phyloP scores from a whole-genome alignment of 2,113 vertebrate genomes.

The Tragelaphus imberbis region DNA sequence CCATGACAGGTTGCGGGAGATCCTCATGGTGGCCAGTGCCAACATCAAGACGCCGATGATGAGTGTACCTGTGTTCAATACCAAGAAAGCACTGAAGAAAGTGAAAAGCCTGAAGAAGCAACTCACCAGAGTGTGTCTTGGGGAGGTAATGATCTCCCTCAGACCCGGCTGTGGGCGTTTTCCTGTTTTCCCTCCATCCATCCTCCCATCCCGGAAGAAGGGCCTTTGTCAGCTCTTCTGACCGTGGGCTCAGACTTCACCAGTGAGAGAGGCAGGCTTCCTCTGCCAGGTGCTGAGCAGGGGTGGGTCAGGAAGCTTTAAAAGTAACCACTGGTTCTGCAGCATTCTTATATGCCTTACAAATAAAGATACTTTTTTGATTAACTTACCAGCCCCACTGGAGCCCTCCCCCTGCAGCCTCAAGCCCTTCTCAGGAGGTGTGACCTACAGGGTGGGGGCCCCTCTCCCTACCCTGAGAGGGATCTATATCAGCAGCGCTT shows the following conservation, averaged over 20 bases:
- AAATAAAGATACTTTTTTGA: not conserved
- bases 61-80: constrained; percentile 91
- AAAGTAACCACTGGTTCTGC: not conserved
- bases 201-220: fast-evolving
- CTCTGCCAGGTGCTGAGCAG: not conserved
- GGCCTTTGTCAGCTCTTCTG: not conserved
- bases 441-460: not conserved
- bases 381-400: not conserved
- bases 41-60: constrained; percentile 98
- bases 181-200: fast-evolving
- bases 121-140: constrained; percentile 89
- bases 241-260: not conserved
- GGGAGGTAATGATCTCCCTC: constrained; percentile 84
- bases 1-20: constrained; percentile 90
- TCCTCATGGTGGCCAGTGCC: constrained; percentile 91
- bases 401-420: not conserved
- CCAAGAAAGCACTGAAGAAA: constrained; percentile 87
- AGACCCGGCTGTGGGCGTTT: fast-evolving
- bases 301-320: not conserved
- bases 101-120: constrained; percentile 88
- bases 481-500: not conserved
- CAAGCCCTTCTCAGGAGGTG: not conserved
- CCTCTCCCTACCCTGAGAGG: fast-evolving
- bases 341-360: not conserved
- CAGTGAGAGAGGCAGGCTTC: not conserved